Base-by-base conservation (phyloP, 1,140 invertebrate genomes). In the Hylaeus anthracinus region DNA sequence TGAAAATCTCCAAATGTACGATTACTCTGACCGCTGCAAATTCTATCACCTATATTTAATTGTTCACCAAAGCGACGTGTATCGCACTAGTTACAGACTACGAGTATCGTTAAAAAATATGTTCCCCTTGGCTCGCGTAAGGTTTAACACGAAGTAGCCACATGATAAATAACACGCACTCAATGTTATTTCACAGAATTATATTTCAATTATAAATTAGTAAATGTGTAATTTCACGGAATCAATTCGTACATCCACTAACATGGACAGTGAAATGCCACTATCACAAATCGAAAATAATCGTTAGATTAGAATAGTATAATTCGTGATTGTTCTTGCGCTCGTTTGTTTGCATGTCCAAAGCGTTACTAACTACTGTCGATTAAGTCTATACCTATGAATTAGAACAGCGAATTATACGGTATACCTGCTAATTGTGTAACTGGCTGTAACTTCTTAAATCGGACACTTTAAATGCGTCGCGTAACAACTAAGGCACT, bases 401-500 rank as follows among this genome's bases (percentile, higher is more conserved):
- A n/a, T n/a, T 9, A 10, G 9, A 70, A 70, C 15, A 45, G 2
- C 37, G 15, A 53, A 53, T 48, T 43, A 76, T 39, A 55, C 5
- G 43, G 15, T 74, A 12, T n/a, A 37, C 12, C 12, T 0, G 6
- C 15, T 48, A 58, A 15, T 37, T 12, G 5, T 9, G 6, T 48
- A 69, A 53, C 9, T 41, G 26, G 72, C 37, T 65, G 61, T 61
- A 53, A 45, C 9, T 53, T 37, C 4, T 64, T 60, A 51, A 72
- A 41, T 71, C 75, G 66, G 56, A 51, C 37, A 71, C 41, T 43
- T 64, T 63, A 53, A 72, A 64, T 78, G 67, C 37, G 70, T n/a
- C 60, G 64, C 73, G 6, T 58, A 73, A 83, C 51, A 80, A 72
- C 63, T 77, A 85, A 85, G 78, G 78, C 82, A 81, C 72, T 81